These are phyloP conservation scores for Rhagophthalmus giganteus DNA, from an alignment of 2,888 invertebrate species.

Conservation along the genomic window DNA sequence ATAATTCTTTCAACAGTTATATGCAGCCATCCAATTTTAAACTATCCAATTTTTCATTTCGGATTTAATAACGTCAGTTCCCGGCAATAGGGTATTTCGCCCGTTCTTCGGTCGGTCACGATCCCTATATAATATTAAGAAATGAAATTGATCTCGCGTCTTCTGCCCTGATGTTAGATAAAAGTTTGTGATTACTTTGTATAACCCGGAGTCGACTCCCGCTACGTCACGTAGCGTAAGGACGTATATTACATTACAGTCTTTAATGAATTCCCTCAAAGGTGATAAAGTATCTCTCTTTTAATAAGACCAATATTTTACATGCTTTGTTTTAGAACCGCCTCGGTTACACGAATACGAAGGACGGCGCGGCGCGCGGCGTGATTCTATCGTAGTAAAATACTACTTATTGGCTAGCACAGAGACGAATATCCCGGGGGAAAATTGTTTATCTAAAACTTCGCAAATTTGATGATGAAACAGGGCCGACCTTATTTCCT, in stretches of 20 bases:
- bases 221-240: slow-evolving; percentile 40
- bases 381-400: slow-evolving; percentile 21
- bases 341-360: slow-evolving; percentile 22
- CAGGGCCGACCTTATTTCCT: not conserved
- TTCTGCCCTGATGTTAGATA: slow-evolving; percentile 49
- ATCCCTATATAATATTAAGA: slow-evolving; percentile 55
- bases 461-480: not conserved
- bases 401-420: not conserved
- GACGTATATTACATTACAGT: slow-evolving; percentile 40
- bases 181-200: slow-evolving; percentile 54
- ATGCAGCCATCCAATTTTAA: slow-evolving; percentile 54
- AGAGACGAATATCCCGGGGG: not conserved
- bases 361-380: no score
- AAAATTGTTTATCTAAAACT: not conserved
- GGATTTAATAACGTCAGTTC: slow-evolving; percentile 57
- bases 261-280: slow-evolving; percentile 39
- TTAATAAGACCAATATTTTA: slow-evolving; percentile 48
- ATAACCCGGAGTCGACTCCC: slow-evolving; percentile 37
- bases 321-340: slow-evolving; percentile 24
- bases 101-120: slow-evolving; percentile 51
- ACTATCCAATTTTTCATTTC: slow-evolving; percentile 58
- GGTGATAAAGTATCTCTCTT: slow-evolving; percentile 30
- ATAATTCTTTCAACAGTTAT: slow-evolving; percentile 45
- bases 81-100: slow-evolving; percentile 47
- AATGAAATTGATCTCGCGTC: slow-evolving; percentile 54